Evolutionary conservation across 2,888 invertebrate genomes (phyloP), one percentile per base, ranked within the genome.

Genomic region (Minunthozetes semirufus): DNA sequence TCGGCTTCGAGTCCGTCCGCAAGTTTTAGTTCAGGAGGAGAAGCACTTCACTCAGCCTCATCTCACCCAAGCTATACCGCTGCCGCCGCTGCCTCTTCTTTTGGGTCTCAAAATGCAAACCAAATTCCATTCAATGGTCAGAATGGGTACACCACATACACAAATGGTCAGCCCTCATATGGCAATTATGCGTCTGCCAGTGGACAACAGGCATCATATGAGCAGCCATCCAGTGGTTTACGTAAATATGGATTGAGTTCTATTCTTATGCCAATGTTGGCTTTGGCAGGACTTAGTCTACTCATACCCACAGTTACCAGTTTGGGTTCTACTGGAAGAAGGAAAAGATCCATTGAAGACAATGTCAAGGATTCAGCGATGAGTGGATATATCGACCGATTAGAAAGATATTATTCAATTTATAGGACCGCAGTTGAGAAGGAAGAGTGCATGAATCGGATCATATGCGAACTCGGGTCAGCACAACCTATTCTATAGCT

Each of bases 371-470:
- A 76, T 19, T 48, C 76, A 27, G 72, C 75, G 61, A 72, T 79
- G 63, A 76, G 72, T 63, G 77, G 77, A 42, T 80, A 80, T 72
- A 76, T 76, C 11, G 79, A 80, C 33, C 77, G 76, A 68, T 56
- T 79, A 22, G 80, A 80, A 25, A 72, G 76, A 59, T 80, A 80
- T 72, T 79, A 78, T 61, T 77, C 78, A 1, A 71, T 80, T 13
- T 80, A 80, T 72, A 78, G 78, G 33, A 78, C 77, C 17, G 80
- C 80, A 6, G 78, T 79, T 0, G 78, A 79, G 53, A 78, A 77
- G 48, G 80, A 80, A 73, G 79, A 80, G 59, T 80, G 80, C 76
- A 79, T 80, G 79, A 80, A 79, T 73, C 76, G 79, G 74, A 78
- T 80, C 66, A 77, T 80, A 27, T 80, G 80, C 68, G 80, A 80